Conservation (phyloP, 2,888 invertebrate genomes). For the Atrina japonica region DNA sequence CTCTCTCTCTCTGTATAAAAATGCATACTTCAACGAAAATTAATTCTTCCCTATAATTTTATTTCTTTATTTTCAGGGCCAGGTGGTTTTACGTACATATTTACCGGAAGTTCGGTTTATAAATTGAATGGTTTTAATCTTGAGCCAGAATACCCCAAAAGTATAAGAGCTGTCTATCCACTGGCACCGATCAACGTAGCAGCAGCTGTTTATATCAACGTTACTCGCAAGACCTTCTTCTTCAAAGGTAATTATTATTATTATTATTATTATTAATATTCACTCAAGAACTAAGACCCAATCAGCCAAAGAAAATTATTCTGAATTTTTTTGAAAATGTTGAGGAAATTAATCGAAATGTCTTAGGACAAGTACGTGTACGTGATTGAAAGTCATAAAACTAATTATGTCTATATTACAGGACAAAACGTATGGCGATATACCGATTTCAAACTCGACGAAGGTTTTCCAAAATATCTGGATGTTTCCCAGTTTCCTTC, state of each 20-base stretch:
- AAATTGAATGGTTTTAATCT: slow-evolving; percentile 57
- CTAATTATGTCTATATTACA: slow-evolving; percentile 39
- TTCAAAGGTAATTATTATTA: slow-evolving; percentile 66
- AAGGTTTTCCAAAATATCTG: slow-evolving; percentile 54
- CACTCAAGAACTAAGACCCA: no score
- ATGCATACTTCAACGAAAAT: no score
- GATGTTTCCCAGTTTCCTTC: slow-evolving; percentile 51
- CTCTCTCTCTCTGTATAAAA: background rate
- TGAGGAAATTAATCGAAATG: no score
- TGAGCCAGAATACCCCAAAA: slow-evolving; percentile 64
- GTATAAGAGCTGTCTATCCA: slow-evolving; percentile 58
- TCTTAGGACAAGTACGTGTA: no score
- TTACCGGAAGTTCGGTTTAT: slow-evolving; percentile 57
- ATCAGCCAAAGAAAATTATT: no score
- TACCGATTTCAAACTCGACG: slow-evolving; percentile 63
- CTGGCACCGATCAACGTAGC: slow-evolving; percentile 60
- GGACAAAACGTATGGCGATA: slow-evolving; percentile 68
- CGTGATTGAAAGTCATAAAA: no score
- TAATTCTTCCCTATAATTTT: no score
- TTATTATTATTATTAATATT: no score
- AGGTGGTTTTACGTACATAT: slow-evolving; percentile 61
- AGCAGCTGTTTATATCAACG: slow-evolving; percentile 66
- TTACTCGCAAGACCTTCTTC: slow-evolving; percentile 67
- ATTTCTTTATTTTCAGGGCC: slow-evolving; percentile 58
- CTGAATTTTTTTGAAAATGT: no score